phyloP scores from a whole-genome alignment of 2,797 vertebrate genomes.

The Meriones psammophilus region DNA sequence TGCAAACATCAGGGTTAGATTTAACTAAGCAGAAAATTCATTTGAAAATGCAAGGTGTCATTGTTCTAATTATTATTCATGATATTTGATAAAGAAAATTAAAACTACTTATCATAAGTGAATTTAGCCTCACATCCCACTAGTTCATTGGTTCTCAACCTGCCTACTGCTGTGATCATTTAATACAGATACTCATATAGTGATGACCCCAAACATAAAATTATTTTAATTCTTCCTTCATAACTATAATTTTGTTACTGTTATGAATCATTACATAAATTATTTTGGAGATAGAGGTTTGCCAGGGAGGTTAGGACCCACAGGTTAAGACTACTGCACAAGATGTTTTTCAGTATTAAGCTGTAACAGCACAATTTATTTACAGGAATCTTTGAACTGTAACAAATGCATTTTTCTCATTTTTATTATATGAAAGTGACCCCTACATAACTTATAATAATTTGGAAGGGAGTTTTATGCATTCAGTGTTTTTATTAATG shows the following conservation, averaged over 20 bases:
- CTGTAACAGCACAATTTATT: background rate
- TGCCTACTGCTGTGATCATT: background rate
- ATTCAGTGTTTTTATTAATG: background rate
- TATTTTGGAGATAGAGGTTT: background rate
- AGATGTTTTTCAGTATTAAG: background rate
- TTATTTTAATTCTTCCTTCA: too few relatives aligned
- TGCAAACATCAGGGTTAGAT: background rate
- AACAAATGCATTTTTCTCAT: background rate
- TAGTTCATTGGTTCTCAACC: background rate
- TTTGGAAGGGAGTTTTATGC: background rate
- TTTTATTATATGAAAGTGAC: background rate
- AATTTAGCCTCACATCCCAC: background rate
- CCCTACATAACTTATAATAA: background rate
- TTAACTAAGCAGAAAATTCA: slow-evolving; percentile 39
- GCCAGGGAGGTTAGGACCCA: background rate
- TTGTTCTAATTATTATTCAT: background rate
- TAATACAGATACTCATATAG: background rate
- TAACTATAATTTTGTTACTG: background rate
- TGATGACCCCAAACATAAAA: background rate
- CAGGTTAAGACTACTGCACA: background rate
- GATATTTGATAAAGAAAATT: background rate
- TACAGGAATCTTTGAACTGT: background rate
- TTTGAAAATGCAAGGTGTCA: slow-evolving; percentile 19
- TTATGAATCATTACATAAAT: background rate
- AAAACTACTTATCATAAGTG: slow-evolving; percentile 4